phyloP scores from a whole-genome alignment of 2,797 vertebrate genomes.

The Avahi laniger region DNA sequence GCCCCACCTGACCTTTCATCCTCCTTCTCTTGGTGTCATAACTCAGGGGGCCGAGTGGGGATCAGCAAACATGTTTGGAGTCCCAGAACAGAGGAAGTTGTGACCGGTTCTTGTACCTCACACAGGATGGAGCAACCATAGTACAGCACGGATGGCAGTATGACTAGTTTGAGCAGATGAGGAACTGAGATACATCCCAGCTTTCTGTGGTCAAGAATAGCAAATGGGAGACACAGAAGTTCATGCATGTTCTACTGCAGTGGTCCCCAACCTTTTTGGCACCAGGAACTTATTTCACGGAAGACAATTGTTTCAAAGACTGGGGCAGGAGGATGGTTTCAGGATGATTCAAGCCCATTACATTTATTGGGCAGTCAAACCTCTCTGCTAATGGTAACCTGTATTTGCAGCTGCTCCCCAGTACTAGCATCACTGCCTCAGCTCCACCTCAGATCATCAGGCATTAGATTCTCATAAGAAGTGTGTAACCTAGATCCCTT shows the following conservation, averaged over 20 bases:
- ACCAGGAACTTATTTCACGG: too few species aligned
- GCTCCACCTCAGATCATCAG: too few species aligned
- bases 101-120: not conserved
- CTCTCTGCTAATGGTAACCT: too few species aligned
- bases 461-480: too few species aligned
- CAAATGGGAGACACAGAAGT: not conserved
- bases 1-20: accelerated
- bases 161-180: not conserved
- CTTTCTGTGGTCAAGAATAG: not conserved
- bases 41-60: not conserved
- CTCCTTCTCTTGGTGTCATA: not conserved
- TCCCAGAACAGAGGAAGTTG: not conserved
- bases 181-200: not conserved
- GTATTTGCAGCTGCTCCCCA: too few species aligned
- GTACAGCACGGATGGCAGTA: not conserved
- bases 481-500: too few species aligned
- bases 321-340: too few species aligned
- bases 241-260: not conserved
- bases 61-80: not conserved
- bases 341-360: too few species aligned
- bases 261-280: too few species aligned
- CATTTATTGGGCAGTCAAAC: too few species aligned
- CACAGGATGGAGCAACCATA: not conserved
- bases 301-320: too few species aligned
- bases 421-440: too few species aligned